phyloP scores from a whole-genome alignment of 2,888 invertebrate species.

The Lissocephala sabroskyi region DNA sequence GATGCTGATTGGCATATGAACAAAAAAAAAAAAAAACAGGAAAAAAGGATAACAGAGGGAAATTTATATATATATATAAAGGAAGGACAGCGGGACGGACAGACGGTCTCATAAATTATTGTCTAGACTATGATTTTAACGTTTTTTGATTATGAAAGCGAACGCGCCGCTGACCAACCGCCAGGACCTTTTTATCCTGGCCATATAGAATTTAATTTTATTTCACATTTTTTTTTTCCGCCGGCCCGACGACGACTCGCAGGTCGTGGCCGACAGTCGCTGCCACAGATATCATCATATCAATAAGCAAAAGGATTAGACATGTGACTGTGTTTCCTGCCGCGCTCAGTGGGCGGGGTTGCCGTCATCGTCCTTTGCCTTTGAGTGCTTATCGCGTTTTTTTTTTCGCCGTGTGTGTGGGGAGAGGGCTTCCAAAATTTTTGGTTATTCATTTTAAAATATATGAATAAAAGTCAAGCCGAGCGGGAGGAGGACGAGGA shows the following conservation, averaged over 20 bases:
- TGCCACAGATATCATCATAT: constrained; percentile 42
- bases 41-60: constrained; percentile 20
- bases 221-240: constrained; percentile 1
- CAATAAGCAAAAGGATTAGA: constrained; percentile 66
- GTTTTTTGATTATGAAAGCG: constrained; percentile 70
- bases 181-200: neutral
- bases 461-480: constrained; percentile 60
- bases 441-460: constrained; percentile 16
- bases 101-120: constrained; percentile 69
- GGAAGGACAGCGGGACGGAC: constrained; percentile 13
- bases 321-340: constrained; percentile 55
- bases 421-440: neutral
- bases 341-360: constrained; percentile 17
- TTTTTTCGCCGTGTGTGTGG: neutral
- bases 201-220: neutral
- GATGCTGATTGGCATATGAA: constrained; percentile 51
- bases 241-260: too few relatives aligned
- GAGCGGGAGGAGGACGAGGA: too few relatives aligned
- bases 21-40: constrained; percentile 25
- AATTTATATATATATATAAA: too few relatives aligned
- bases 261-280: too few relatives aligned
- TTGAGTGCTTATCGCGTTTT: constrained; percentile 38
- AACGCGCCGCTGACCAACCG: neutral
- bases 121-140: constrained; percentile 72
- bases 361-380: constrained; percentile 10